These are phyloP conservation scores for Arnoldichthys spilopterus DNA, from an alignment of 2,797 vertebrate species.

Conservation along the genomic window DNA sequence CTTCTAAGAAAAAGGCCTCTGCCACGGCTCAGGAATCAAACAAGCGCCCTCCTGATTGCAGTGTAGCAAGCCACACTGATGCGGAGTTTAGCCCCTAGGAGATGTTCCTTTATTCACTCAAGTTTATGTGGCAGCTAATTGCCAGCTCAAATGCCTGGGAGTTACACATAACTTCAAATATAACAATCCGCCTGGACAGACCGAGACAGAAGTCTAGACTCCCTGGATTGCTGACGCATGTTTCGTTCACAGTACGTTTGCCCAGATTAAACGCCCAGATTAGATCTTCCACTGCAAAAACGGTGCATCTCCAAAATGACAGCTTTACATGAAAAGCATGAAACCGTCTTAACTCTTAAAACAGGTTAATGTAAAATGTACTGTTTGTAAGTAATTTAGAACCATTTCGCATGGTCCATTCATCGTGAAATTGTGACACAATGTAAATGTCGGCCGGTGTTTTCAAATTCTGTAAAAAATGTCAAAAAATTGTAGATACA, in stretches of 20 bases:
- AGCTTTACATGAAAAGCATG: too few relatives aligned
- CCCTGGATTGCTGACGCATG: not conserved
- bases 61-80: not conserved
- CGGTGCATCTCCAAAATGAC: too few relatives aligned
- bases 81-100: not conserved
- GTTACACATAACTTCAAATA: not conserved
- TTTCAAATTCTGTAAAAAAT: too few relatives aligned
- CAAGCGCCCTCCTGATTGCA: not conserved
- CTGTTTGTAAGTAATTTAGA: too few relatives aligned
- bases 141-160: conserved; percentile 1
- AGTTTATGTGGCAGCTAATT: conserved; percentile 2
- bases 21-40: not conserved
- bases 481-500: too few relatives aligned
- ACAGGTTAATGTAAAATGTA: too few relatives aligned
- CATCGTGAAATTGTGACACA: too few relatives aligned
- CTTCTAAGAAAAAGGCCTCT: conserved; percentile 5
- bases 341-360: too few relatives aligned
- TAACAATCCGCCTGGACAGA: not conserved
- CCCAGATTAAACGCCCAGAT: not conserved
- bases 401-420: too few relatives aligned
- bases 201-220: conserved; percentile 2
- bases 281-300: too few relatives aligned
- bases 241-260: not conserved
- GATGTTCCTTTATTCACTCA: not conserved
- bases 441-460: too few relatives aligned